Percentiles rank a stretch among this genome's conserved stretches.
These are phyloP conservation scores for Aphodius sticticus DNA, from an alignment of 2,888 invertebrate genomes.

Conservation along the genomic window DNA sequence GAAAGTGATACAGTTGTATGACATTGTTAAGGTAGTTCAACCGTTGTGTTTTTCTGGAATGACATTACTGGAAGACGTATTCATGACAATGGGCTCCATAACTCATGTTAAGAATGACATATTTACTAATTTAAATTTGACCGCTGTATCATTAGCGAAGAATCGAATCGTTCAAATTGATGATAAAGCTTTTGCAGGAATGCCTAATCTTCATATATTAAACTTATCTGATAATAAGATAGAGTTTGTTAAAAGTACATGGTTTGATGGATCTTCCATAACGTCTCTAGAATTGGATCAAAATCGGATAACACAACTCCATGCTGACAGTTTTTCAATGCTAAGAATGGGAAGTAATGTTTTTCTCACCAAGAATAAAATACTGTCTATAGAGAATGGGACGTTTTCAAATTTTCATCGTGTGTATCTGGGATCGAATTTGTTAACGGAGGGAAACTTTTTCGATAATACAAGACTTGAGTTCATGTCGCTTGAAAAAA, in stretches of 20 bases:
- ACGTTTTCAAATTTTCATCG: neutral
- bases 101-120: neutral
- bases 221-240: neutral
- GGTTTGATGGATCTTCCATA: neutral
- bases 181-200: neutral
- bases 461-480: neutral
- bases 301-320: neutral
- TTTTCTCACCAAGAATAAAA: neutral
- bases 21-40: neutral
- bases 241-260: neutral
- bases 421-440: neutral
- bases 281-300: neutral
- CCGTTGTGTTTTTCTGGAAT: neutral
- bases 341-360: neutral
- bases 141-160: neutral
- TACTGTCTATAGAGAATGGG: neutral
- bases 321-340: neutral
- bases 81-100: neutral
- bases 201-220: neutral
- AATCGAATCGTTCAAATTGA: neutral
- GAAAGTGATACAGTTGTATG: neutral
- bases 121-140: neutral
- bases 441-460: neutral
- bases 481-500: neutral
- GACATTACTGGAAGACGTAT: neutral